Percentiles rank a stretch among this genome's conserved stretches.
phyloP scores from a whole-genome alignment of 2,888 invertebrate species.

The Phyllotreta striolata region DNA sequence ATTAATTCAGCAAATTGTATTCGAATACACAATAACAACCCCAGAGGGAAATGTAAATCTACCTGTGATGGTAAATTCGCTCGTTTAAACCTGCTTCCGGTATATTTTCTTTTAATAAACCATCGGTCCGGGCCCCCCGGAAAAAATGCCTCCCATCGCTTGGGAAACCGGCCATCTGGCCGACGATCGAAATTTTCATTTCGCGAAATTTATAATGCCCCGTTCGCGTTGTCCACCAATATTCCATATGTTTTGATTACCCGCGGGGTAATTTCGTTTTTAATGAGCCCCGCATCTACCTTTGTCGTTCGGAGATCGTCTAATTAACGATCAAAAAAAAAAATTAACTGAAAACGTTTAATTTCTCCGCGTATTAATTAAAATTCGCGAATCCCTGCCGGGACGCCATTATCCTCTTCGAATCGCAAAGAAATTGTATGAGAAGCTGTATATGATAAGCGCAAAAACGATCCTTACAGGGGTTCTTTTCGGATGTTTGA shows the following conservation, averaged over 20 bases:
- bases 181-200: slow-evolving; percentile 51
- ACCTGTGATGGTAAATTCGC: slow-evolving; percentile 18
- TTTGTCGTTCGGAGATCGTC: not conserved
- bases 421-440: too few species aligned
- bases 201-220: slow-evolving; percentile 49
- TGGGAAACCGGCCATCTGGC: slow-evolving; percentile 52
- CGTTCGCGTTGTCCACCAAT: slow-evolving; percentile 22
- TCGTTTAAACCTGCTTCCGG: slow-evolving; percentile 18
- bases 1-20: not conserved
- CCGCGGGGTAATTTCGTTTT: slow-evolving; percentile 1
- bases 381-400: too few species aligned
- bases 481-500: too few species aligned
- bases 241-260: slow-evolving; percentile 10
- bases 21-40: slow-evolving; percentile 4
- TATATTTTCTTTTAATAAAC: slow-evolving; percentile 46
- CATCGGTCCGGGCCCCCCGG: slow-evolving; percentile 40
- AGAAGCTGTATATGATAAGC: too few species aligned
- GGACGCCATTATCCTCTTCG: too few species aligned
- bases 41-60: slow-evolving; percentile 15
- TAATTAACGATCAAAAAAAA: too few species aligned
- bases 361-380: too few species aligned
- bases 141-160: slow-evolving; percentile 45
- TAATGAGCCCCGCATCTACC: not conserved
- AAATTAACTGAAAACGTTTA: too few species aligned
- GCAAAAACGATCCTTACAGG: too few species aligned